Evolutionary conservation across 2,113 vertebrate genomes (phyloP).

Genomic region (Saguinus imperator): DNA sequence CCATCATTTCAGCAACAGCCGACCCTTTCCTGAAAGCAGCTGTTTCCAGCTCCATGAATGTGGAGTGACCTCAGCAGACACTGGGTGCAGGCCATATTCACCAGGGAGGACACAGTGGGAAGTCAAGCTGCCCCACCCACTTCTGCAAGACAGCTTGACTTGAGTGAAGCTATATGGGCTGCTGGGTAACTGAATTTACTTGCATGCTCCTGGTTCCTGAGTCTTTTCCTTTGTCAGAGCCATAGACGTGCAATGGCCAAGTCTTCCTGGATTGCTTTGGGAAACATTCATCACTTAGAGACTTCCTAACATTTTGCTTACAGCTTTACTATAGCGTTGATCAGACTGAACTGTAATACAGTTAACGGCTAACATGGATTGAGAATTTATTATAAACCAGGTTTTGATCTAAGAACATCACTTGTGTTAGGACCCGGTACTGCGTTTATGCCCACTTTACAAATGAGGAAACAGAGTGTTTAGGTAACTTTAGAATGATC

Average conservation of each 20-base stretch:
- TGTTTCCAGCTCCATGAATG: background rate
- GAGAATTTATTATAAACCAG: background rate
- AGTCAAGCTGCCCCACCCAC: background rate
- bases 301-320: background rate
- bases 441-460: background rate
- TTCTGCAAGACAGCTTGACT: background rate
- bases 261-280: background rate
- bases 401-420: background rate
- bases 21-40: background rate
- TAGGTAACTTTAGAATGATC: background rate
- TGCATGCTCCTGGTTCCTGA: background rate
- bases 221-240: background rate
- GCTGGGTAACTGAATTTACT: background rate
- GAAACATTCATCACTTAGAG: background rate
- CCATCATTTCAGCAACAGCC: background rate
- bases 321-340: background rate
- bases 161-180: fast-evolving
- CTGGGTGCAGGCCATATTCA: background rate
- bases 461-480: background rate
- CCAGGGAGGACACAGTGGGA: background rate
- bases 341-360: background rate
- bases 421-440: background rate
- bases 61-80: background rate
- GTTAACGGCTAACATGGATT: background rate
- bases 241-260: background rate